phyloP scores from a whole-genome alignment of 2,113 vertebrate species.

The Takifugu flavidus region DNA sequence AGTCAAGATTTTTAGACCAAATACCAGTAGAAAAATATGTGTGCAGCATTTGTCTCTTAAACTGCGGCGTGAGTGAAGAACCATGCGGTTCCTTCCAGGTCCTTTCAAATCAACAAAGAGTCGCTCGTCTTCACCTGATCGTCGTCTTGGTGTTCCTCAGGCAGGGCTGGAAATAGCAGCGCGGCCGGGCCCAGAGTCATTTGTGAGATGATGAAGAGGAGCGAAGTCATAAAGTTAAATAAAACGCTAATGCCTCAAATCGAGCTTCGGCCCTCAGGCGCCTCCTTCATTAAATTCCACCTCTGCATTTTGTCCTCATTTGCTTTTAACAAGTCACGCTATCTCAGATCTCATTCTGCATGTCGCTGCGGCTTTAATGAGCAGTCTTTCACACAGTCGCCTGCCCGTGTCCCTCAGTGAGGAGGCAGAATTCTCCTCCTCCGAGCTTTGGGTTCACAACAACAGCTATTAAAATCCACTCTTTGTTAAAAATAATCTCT shows the following conservation, averaged over 20 bases:
- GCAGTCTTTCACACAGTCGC: neutral
- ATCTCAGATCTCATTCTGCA: neutral
- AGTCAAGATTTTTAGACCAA: no score
- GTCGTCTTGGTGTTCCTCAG: no score
- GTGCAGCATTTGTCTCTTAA: no score
- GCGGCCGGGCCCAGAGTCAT: no score
- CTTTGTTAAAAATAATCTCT: neutral
- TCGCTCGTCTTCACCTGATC: no score
- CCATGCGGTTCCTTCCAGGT: neutral
- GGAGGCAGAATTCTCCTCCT: neutral
- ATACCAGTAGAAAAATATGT: no score
- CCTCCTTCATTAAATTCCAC: neutral
- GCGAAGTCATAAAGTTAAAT: neutral
- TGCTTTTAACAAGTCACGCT: neutral
- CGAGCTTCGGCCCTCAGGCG: no score
- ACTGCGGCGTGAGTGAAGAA: neutral
- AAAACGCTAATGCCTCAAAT: neutral
- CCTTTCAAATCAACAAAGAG: no score
- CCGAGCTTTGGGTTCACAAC: neutral
- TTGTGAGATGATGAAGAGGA: no score
- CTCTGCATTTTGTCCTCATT: neutral
- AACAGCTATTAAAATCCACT: slow-evolving; percentile 1
- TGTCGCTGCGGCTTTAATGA: neutral
- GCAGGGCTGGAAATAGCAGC: no score
- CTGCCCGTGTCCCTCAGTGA: no score